Conservation (phyloP, 2,113 vertebrate genomes). For the Bungarus multicinctus region DNA sequence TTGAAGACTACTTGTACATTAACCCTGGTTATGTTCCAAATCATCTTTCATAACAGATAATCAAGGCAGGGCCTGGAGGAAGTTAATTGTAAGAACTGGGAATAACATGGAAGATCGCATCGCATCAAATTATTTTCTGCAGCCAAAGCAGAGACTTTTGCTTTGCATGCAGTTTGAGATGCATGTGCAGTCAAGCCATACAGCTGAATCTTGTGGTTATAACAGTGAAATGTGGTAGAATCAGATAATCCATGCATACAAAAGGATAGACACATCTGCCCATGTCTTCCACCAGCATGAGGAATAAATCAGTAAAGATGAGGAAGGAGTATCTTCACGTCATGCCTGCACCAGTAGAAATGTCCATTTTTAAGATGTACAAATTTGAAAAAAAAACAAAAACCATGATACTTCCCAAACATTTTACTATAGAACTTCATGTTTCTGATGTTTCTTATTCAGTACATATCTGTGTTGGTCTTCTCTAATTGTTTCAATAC, state of each 20-base stretch:
- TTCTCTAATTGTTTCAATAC: neutral
- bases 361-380: neutral
- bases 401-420: neutral
- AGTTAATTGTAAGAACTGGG: neutral
- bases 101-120: conserved; percentile 7
- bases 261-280: neutral
- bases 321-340: too few relatives aligned
- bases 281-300: neutral
- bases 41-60: neutral
- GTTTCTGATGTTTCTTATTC: neutral
- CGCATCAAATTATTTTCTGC: neutral
- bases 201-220: neutral
- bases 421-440: neutral
- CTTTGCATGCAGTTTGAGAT: neutral
- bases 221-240: neutral
- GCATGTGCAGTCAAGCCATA: neutral
- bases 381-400: neutral
- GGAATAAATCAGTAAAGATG: too few relatives aligned
- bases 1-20: neutral
- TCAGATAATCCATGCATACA: neutral
- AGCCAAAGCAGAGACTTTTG: neutral
- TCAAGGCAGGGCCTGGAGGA: neutral
- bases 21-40: fast-evolving
- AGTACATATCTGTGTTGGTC: neutral
- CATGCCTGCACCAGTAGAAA: neutral